These are phyloP conservation scores for Gobionotothen gibberifrons DNA, from an alignment of 2,797 vertebrate species.

Conservation along the genomic window DNA sequence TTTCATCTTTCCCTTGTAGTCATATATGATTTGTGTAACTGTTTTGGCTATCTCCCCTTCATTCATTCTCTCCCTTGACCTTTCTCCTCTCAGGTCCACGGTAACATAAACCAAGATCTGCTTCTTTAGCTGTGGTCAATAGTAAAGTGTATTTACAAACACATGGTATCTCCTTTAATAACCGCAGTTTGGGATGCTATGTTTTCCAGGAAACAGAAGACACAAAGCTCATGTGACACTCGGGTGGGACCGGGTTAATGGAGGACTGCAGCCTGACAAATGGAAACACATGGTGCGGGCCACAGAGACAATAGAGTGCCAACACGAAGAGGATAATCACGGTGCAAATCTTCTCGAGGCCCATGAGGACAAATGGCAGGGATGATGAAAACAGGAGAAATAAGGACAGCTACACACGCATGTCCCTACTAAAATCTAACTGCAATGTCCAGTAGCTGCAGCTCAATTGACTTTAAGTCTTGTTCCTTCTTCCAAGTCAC, in stretches of 20 bases:
- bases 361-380: constrained; percentile 51
- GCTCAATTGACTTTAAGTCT: constrained; percentile 16
- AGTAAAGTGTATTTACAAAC: constrained; percentile 28
- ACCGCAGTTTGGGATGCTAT: constrained; percentile 21
- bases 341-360: constrained; percentile 67
- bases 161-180: constrained; percentile 26
- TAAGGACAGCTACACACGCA: constrained; percentile 33
- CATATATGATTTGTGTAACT: constrained; percentile 16
- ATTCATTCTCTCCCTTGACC: background rate
- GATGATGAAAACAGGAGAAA: constrained; percentile 60
- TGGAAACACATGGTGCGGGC: constrained; percentile 75
- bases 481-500: constrained; percentile 24
- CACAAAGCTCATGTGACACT: constrained; percentile 57
- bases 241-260: constrained; percentile 31
- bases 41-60: background rate
- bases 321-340: constrained; percentile 67
- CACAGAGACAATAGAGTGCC: constrained; percentile 66
- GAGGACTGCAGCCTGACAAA: constrained; percentile 66
- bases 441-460: background rate
- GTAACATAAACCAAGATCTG: background rate
- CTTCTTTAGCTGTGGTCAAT: background rate
- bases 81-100: constrained; percentile 14
- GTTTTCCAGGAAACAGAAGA: constrained; percentile 53
- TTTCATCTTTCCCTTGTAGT: constrained; percentile 42
- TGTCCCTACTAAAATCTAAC: background rate